Conservation (phyloP, 2,888 invertebrate species). For the Leuctra nigra region DNA sequence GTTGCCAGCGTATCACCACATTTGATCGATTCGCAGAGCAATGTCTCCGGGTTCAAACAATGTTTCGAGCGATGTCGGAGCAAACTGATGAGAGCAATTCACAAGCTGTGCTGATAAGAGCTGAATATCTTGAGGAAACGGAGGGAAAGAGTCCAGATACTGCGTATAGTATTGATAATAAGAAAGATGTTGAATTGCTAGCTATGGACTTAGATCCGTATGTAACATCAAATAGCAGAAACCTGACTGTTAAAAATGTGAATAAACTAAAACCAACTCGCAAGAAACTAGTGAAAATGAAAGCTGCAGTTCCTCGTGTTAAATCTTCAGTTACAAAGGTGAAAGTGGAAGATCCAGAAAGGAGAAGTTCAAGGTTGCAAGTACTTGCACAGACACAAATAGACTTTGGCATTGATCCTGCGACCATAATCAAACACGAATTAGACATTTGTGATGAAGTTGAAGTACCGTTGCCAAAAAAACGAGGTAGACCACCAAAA, state of each 20-base stretch:
- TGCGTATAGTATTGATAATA: slow-evolving; percentile 13
- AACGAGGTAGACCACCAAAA: slow-evolving; percentile 15
- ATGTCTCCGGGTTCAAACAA: slow-evolving; percentile 28
- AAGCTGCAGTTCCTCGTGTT: slow-evolving; percentile 2
- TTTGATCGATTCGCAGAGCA: slow-evolving; percentile 28
- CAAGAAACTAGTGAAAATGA: too few species aligned
- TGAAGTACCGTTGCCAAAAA: slow-evolving; percentile 10
- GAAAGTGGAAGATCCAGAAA: slow-evolving; percentile 13
- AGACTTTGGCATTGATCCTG: slow-evolving; percentile 19
- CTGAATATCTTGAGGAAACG: slow-evolving; percentile 23
- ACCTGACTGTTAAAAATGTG: slow-evolving; percentile 2
- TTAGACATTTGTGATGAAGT: slow-evolving; percentile 17
- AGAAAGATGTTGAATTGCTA: slow-evolving; percentile 22
- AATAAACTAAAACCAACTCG: slow-evolving; percentile 9
- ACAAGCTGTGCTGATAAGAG: slow-evolving; percentile 21
- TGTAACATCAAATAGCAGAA: slow-evolving; percentile 20
- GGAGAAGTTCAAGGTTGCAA: slow-evolving; percentile 22
- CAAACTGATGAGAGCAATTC: slow-evolving; percentile 11
- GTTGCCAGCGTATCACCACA: slow-evolving; percentile 21
- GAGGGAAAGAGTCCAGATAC: slow-evolving; percentile 5
- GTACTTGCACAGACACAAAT: slow-evolving; percentile 19
- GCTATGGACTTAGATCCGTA: slow-evolving; percentile 23
- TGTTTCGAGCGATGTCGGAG: slow-evolving; percentile 24
- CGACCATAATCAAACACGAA: slow-evolving; percentile 19
- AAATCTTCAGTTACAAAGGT: slow-evolving; percentile 1